Percentiles rank a stretch among this genome's conserved stretches.
Evolutionary conservation across 2,113 vertebrate species (phyloP).

Genomic region (Peromyscus californicus): DNA sequence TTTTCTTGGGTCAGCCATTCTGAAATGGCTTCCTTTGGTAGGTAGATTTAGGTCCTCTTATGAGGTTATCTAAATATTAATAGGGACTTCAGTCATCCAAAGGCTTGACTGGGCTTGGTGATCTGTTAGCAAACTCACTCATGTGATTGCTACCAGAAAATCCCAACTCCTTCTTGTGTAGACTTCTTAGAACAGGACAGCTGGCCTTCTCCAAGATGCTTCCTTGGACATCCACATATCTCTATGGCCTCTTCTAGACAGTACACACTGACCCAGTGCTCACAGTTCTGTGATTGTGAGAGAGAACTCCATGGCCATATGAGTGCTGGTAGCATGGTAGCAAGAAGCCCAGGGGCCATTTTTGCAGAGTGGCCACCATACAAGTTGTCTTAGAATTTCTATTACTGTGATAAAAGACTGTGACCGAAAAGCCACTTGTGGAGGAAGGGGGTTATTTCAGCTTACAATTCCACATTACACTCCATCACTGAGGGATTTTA

Average conservation of each 20-base stretch:
- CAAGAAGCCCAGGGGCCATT: neutral
- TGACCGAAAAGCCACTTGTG: neutral
- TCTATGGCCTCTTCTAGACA: neutral
- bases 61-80: neutral
- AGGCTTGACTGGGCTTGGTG: neutral
- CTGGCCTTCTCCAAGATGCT: neutral
- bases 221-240: neutral
- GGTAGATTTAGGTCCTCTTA: neutral
- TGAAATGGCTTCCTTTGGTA: neutral
- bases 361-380: neutral
- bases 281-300: neutral
- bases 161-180: neutral
- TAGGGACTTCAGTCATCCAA: neutral
- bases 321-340: neutral
- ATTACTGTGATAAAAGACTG: neutral
- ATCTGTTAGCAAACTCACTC: neutral
- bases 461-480: neutral
- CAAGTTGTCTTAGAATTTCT: neutral
- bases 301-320: neutral
- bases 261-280: neutral
- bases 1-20: neutral
- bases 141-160: neutral
- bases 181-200: neutral
- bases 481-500: neutral
- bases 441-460: neutral